Evolutionary conservation across 1,140 invertebrate genomes (phyloP).

Genomic region (Plectrocnemia conspersa): DNA sequence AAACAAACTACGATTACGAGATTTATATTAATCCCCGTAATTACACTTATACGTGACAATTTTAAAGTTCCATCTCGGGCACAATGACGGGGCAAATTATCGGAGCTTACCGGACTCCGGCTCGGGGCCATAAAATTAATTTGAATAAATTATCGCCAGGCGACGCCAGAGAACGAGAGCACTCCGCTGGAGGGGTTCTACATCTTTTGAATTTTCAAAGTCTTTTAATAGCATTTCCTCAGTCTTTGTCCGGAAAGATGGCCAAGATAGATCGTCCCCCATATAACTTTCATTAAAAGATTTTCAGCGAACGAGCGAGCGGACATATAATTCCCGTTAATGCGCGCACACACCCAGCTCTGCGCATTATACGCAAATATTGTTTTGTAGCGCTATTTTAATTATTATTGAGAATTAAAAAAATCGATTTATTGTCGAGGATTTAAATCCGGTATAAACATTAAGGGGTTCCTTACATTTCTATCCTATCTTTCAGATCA

Average conservation of each 20-base stretch:
- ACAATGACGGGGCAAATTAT: slow-evolving; percentile 21
- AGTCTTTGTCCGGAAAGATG: slow-evolving; percentile 20
- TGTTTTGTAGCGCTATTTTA: no score
- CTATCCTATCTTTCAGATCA: no score
- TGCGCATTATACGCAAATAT: no score
- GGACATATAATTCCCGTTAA: neutral
- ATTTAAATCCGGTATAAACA: no score
- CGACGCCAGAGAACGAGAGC: slow-evolving; percentile 2
- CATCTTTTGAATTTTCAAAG: slow-evolving; percentile 28
- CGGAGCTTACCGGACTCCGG: slow-evolving; percentile 18
- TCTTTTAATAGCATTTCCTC: slow-evolving; percentile 29
- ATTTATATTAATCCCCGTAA: slow-evolving; percentile 27
- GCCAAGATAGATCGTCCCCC: slow-evolving; percentile 18
- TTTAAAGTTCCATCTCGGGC: slow-evolving; percentile 15
- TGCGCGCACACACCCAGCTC: neutral
- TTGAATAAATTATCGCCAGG: slow-evolving; percentile 33
- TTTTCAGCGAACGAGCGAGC: neutral
- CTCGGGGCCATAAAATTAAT: slow-evolving; percentile 31
- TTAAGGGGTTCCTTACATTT: no score
- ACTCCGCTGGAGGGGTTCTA: slow-evolving; percentile 7
- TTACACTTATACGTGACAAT: slow-evolving; percentile 29
- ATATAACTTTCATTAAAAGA: slow-evolving; percentile 23
- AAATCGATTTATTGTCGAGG: no score
- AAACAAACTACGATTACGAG: neutral
- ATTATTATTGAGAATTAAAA: no score